Evolutionary conservation across 2,113 vertebrate species (phyloP).

Genomic region (Pterocles burchelli): DNA sequence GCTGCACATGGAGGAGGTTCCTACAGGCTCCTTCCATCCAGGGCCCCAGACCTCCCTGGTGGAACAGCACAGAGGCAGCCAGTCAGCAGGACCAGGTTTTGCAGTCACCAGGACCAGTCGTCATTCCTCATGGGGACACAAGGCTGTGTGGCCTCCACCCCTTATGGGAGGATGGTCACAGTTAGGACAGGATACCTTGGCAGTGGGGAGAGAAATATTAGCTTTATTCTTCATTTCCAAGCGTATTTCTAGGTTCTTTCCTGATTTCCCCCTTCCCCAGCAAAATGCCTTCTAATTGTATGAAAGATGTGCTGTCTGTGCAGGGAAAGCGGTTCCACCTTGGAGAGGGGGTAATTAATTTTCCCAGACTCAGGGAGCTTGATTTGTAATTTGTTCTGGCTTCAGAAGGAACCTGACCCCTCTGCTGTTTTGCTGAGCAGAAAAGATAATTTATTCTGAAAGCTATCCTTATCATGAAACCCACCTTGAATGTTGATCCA

Average conservation of each 20-base stretch:
- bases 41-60: fast-evolving
- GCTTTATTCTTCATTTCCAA: background rate
- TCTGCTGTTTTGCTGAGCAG: background rate
- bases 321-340: background rate
- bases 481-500: background rate
- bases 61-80: fast-evolving
- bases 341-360: background rate
- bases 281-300: background rate
- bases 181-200: background rate
- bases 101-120: background rate
- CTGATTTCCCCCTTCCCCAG: background rate
- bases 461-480: constrained; percentile 11
- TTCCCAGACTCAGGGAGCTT: background rate
- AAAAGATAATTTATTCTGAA: constrained; percentile 12
- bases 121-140: background rate
- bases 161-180: fast-evolving
- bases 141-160: background rate
- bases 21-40: background rate
- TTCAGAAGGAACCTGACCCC: background rate
- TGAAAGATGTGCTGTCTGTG: background rate
- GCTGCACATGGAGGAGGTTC: background rate
- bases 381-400: constrained; percentile 3
- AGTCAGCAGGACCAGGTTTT: too few species aligned
- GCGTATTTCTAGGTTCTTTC: background rate
- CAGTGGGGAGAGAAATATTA: background rate